These are phyloP conservation scores for Oxygymnocypris stewartii DNA, from an alignment of 2,113 vertebrate species.

Conservation along the genomic window DNA sequence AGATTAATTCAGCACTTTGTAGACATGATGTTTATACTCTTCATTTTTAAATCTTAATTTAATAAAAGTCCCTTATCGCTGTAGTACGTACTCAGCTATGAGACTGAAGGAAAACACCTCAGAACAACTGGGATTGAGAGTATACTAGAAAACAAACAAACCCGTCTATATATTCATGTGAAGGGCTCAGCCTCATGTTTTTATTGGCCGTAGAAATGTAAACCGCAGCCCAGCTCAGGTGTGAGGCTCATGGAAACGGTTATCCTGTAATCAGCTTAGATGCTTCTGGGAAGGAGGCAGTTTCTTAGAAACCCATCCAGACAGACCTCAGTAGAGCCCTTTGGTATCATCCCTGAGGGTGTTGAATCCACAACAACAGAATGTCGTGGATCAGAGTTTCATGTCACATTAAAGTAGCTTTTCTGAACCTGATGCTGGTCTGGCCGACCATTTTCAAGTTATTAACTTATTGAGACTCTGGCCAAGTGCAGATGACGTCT, in stretches of 20 bases:
- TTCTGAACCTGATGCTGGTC: neutral
- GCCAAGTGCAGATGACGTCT: neutral
- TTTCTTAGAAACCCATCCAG: constrained; percentile 22
- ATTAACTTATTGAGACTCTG: neutral
- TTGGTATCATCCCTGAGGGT: constrained; percentile 19
- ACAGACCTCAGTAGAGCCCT: neutral
- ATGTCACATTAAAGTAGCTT: neutral
- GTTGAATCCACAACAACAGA: constrained; percentile 16
- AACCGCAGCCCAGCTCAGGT: constrained; percentile 15
- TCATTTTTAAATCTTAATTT: neutral
- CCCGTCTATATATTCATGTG: neutral
- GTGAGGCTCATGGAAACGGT: constrained; percentile 40
- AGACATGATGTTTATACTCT: neutral
- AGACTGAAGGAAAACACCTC: neutral
- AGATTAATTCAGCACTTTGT: neutral
- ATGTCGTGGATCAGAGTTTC: neutral
- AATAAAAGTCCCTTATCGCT: neutral
- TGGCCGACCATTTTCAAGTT: neutral
- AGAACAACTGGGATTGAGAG: neutral
- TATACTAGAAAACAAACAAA: neutral
- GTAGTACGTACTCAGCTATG: neutral
- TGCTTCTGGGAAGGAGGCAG: neutral
- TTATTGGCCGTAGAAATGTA: constrained; percentile 29
- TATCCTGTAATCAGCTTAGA: constrained; percentile 41
- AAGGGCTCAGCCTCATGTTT: neutral